Evolutionary conservation across 2,888 invertebrate genomes (phyloP).

Genomic region (Euplexia lucipara): DNA sequence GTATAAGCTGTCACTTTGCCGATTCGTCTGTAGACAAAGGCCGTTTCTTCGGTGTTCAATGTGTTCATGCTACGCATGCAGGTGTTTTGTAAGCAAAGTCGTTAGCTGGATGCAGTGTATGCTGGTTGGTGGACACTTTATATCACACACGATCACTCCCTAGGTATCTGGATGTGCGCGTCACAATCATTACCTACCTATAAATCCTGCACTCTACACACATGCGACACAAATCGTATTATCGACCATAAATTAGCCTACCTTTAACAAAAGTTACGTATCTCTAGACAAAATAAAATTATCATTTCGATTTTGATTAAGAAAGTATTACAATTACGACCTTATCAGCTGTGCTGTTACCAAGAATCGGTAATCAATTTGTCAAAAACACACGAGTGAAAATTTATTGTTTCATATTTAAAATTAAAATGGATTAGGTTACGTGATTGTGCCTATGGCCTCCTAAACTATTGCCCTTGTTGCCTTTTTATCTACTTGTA

Average conservation of each 20-base stretch:
- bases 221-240: slow-evolving; percentile 16
- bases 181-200: neutral
- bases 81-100: too few relatives aligned
- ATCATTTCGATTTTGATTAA: slow-evolving; percentile 48
- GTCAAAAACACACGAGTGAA: slow-evolving; percentile 5
- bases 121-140: slow-evolving; percentile 31
- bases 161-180: slow-evolving; percentile 6
- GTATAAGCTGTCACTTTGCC: too few relatives aligned
- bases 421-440: neutral
- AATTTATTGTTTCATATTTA: neutral
- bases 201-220: slow-evolving; percentile 22
- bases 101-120: too few relatives aligned
- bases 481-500: slow-evolving; percentile 1
- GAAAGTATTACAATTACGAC: slow-evolving; percentile 39
- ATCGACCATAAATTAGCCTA: slow-evolving; percentile 17
- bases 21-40: too few relatives aligned
- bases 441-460: neutral
- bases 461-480: neutral
- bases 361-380: slow-evolving; percentile 29
- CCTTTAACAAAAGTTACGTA: slow-evolving; percentile 26
- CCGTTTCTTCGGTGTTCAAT: too few relatives aligned
- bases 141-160: slow-evolving; percentile 11
- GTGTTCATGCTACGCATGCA: too few relatives aligned
- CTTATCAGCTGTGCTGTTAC: slow-evolving; percentile 36
- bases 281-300: slow-evolving; percentile 45